Evolutionary conservation across 2,888 invertebrate genomes (phyloP).

Genomic region (Diarsia mendica): DNA sequence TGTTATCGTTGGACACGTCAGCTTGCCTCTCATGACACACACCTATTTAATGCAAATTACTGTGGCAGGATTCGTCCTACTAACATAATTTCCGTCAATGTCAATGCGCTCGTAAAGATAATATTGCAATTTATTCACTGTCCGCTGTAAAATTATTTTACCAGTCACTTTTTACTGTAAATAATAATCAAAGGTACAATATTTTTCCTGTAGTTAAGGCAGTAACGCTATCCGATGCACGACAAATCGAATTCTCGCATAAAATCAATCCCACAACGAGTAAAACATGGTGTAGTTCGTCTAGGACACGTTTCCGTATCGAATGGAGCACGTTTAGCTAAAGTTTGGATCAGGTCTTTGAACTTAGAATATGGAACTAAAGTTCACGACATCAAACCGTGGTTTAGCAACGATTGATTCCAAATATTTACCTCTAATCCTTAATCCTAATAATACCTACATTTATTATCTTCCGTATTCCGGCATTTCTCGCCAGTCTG

Average conservation of each 20-base stretch:
- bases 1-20: constrained; percentile 20
- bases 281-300: constrained; percentile 31
- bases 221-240: constrained; percentile 21
- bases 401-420: constrained; percentile 24
- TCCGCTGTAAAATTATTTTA: constrained; percentile 1
- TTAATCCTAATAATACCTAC: constrained; percentile 63
- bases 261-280: constrained; percentile 51
- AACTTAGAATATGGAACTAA: constrained; percentile 46
- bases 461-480: constrained; percentile 62
- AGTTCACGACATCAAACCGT: constrained; percentile 30
- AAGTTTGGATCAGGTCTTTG: constrained; percentile 63
- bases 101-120: constrained; percentile 42
- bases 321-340: constrained; percentile 61
- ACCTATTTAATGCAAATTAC: constrained; percentile 32
- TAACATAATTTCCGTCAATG: constrained; percentile 59
- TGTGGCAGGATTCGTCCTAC: constrained; percentile 46
- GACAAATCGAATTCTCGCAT: constrained; percentile 46
- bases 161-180: constrained; percentile 12
- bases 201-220: constrained; percentile 1
- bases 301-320: constrained; percentile 54
- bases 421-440: constrained; percentile 39
- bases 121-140: constrained; percentile 36
- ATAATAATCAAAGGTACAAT: constrained; percentile 10
- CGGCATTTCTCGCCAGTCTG: constrained; percentile 35
- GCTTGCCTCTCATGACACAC: constrained; percentile 26